Evolutionary conservation across 92 coral and sea anemone species (phyloP).

Genomic region (Heliopora coerulea): DNA sequence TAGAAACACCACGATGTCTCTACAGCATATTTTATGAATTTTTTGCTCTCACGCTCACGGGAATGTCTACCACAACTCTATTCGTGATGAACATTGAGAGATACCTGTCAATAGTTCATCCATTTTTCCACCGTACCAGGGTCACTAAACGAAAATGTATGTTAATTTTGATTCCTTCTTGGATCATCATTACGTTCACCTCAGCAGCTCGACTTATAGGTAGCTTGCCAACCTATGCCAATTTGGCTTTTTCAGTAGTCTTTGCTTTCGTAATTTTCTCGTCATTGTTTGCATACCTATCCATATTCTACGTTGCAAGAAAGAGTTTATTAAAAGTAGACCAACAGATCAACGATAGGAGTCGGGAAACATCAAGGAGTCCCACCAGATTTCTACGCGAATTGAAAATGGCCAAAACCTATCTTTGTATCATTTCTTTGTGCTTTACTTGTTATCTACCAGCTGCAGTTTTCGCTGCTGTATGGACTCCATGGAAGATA

Average conservation of each 20-base stretch:
- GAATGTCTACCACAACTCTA: slow-evolving; percentile 4
- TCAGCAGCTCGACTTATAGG: not conserved
- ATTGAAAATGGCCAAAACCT: not conserved
- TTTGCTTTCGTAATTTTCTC: not conserved
- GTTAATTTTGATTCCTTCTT: not conserved
- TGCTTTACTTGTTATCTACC: not conserved
- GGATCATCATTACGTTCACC: not conserved
- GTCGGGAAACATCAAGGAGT: too few relatives aligned
- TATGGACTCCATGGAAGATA: not conserved
- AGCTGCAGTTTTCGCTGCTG: not conserved
- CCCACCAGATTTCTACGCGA: not conserved
- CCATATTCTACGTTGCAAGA: not conserved
- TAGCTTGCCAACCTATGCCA: not conserved
- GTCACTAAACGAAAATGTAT: slow-evolving; percentile 1
- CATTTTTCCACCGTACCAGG: not conserved
- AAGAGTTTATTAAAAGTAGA: not conserved
- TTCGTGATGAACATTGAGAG: slow-evolving; percentile 16
- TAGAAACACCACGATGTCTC: not conserved
- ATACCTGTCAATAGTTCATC: slow-evolving; percentile 15
- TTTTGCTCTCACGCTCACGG: not conserved
- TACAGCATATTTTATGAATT: slow-evolving; percentile 3
- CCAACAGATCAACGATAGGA: not conserved
- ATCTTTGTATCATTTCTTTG: not conserved
- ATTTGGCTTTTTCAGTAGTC: not conserved
- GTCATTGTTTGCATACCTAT: not conserved